These are phyloP conservation scores for Carposina sasakii DNA, from an alignment of 1,140 invertebrate species.

Conservation along the genomic window DNA sequence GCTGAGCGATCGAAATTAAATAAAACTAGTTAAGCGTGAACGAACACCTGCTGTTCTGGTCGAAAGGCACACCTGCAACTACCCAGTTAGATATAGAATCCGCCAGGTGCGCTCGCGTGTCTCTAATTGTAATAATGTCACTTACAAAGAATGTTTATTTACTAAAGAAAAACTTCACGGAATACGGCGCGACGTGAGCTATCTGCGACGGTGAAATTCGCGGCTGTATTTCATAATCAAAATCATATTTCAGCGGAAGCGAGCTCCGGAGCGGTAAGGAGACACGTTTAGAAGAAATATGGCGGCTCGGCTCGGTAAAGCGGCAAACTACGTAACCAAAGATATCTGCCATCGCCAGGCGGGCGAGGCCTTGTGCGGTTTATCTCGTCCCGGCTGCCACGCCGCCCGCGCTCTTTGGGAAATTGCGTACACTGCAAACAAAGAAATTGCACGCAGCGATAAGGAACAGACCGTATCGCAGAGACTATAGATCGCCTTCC, in stretches of 20 bases:
- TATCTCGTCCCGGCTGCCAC: conserved; percentile 37
- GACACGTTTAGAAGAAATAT: conserved; percentile 39
- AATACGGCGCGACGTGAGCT: not conserved
- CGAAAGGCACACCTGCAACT: conserved; percentile 21
- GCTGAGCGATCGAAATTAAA: too few species aligned
- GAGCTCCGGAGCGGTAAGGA: conserved; percentile 23
- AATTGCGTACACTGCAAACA: conserved; percentile 64
- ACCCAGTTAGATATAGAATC: conserved; percentile 1
- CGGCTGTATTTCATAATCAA: conserved; percentile 41
- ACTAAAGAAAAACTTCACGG: not conserved
- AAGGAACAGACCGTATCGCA: conserved; percentile 45
- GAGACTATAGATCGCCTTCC: conserved; percentile 37
- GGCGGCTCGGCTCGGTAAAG: conserved; percentile 20
- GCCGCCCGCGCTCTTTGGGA: conserved; percentile 41
- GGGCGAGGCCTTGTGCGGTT: conserved; percentile 36
- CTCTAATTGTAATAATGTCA: not conserved
- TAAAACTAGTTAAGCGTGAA: too few species aligned
- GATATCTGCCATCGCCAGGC: conserved; percentile 51
- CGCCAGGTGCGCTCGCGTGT: too few species aligned
- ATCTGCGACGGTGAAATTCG: conserved; percentile 19
- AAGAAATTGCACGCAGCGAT: conserved; percentile 57
- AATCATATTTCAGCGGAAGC: conserved; percentile 37
- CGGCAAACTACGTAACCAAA: conserved; percentile 24
- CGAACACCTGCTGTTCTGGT: conserved; percentile 28
- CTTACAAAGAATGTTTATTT: not conserved